Conservation (phyloP, 2,113 vertebrate species). For the Sialia sialis region DNA sequence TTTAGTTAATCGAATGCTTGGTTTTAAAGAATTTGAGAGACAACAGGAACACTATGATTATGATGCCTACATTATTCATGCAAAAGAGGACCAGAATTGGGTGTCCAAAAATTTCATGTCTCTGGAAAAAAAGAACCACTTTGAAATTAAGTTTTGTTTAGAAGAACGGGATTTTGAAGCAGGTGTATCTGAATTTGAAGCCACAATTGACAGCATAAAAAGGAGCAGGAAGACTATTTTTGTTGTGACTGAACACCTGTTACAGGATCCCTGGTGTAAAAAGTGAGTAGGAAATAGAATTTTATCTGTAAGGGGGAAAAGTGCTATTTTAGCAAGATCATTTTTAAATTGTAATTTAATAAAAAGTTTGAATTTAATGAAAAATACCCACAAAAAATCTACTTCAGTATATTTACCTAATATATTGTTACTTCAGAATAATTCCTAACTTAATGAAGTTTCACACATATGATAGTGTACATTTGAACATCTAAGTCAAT, state of each 20-base stretch:
- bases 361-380: background rate
- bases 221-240: constrained; percentile 89
- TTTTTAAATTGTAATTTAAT: background rate
- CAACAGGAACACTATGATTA: constrained; percentile 75
- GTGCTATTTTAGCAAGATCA: background rate
- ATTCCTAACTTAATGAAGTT: background rate
- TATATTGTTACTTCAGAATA: background rate
- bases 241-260: constrained; percentile 84
- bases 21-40: constrained; percentile 79
- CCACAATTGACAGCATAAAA: constrained; percentile 83
- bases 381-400: background rate
- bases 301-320: background rate
- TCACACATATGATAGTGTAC: background rate
- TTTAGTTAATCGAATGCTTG: constrained; percentile 81
- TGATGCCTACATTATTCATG: constrained; percentile 87
- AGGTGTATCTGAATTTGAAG: constrained; percentile 78
- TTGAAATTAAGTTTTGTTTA: constrained; percentile 79
- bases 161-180: constrained; percentile 85
- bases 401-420: background rate
- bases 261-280: constrained; percentile 86
- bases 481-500: background rate
- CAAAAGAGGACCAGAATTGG: constrained; percentile 80
- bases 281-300: constrained; percentile 72
- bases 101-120: constrained; percentile 79
- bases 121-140: constrained; percentile 74